phyloP scores from a whole-genome alignment of 2,113 vertebrate species.

The Burhinus bistriatus region DNA sequence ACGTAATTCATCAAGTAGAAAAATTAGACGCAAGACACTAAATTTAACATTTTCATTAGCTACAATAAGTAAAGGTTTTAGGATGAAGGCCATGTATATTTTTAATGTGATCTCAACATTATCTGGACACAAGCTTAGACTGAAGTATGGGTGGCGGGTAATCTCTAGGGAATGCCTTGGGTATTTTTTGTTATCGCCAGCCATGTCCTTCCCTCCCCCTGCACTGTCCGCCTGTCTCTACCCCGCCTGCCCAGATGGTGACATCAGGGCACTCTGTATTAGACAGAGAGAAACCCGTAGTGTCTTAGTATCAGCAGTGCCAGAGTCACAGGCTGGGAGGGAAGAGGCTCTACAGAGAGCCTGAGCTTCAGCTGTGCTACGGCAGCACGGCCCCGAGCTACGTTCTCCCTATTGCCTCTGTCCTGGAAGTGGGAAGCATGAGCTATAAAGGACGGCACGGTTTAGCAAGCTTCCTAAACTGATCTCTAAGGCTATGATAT shows the following conservation, averaged over 20 bases:
- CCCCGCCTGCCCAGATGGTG: neutral
- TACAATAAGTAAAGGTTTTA: neutral
- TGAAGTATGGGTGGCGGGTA: neutral
- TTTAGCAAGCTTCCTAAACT: neutral
- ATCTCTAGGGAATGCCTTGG: neutral
- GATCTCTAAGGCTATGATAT: neutral
- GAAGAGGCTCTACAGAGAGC: neutral
- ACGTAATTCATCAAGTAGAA: neutral
- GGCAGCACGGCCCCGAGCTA: neutral
- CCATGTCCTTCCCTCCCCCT: neutral
- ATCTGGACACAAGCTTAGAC: neutral
- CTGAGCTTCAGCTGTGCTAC: neutral
- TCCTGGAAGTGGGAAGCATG: neutral
- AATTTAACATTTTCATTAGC: neutral
- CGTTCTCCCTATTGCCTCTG: neutral
- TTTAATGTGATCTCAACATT: neutral
- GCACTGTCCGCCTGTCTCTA: neutral
- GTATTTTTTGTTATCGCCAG: neutral
- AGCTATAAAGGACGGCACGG: neutral
- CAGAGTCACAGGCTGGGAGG: neutral
- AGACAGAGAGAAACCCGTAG: neutral
- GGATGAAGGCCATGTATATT: neutral
- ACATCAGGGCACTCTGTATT: neutral
- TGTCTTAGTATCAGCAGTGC: neutral
- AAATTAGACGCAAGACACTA: neutral